Conservation (phyloP, 37 sponge, comb jelly and placozoan genomes). For the Cliona cf. orientalis region DNA sequence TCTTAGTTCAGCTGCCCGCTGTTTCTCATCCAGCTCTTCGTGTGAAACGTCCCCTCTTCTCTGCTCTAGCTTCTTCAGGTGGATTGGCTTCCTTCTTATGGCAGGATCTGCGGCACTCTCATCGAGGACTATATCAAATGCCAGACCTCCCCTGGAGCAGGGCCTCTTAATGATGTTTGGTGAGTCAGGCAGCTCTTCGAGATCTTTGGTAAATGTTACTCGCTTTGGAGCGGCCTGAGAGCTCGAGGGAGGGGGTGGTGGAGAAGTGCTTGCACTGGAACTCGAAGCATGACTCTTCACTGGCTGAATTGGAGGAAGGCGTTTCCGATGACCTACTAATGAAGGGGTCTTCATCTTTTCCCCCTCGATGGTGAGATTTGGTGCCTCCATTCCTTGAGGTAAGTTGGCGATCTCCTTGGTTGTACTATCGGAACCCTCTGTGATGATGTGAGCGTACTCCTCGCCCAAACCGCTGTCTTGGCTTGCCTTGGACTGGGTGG, state of each 20-base stretch:
- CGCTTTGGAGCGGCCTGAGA: background rate
- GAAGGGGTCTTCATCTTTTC: background rate
- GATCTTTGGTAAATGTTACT: slow-evolving; percentile 4
- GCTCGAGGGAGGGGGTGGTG: background rate
- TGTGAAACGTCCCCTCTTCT: background rate
- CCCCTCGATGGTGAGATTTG: background rate
- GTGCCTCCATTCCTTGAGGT: background rate
- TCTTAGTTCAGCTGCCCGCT: slow-evolving; percentile 14
- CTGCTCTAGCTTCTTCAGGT: background rate
- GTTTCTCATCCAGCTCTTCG: slow-evolving; percentile 25
- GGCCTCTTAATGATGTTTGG: slow-evolving; percentile 13
- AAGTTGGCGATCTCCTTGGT: background rate
- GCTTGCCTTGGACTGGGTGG: background rate
- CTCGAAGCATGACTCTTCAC: background rate
- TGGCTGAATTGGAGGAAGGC: background rate
- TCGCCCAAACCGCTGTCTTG: slow-evolving; percentile 35
- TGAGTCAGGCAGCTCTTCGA: slow-evolving; percentile 9
- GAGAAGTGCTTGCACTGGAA: slow-evolving; percentile 3
- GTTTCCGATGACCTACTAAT: background rate
- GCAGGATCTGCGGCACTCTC: background rate
- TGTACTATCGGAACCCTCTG: slow-evolving; percentile 2
- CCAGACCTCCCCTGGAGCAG: slow-evolving; percentile 11
- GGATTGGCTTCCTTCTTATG: background rate
- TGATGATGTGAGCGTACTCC: background rate
- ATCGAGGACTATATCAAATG: slow-evolving; percentile 16